A percentile compares a stretch with the other conserved stretches of the same genome.
Conservation (phyloP, 1,140 invertebrate species). For the Drosophila punjabiensis region DNA sequence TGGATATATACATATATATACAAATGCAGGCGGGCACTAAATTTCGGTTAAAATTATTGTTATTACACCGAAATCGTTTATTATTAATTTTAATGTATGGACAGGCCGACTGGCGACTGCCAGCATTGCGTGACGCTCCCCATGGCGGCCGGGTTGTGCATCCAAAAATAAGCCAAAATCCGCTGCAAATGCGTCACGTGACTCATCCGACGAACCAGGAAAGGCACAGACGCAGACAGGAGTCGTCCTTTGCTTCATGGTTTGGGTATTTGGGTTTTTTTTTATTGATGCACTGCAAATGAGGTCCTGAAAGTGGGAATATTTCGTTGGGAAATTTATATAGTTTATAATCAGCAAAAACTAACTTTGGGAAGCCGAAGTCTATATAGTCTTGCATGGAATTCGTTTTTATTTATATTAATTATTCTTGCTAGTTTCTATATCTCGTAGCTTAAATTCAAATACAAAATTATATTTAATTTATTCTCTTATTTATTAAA, state of each 20-base stretch:
- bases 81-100: slow-evolving; percentile 83
- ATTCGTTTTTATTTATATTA: too few relatives aligned
- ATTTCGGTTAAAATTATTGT: slow-evolving; percentile 82
- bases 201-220: slow-evolving; percentile 51
- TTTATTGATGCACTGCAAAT: slow-evolving; percentile 45
- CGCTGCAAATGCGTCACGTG: slow-evolving; percentile 75
- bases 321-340: not conserved
- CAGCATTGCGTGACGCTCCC: slow-evolving; percentile 62
- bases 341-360: too few relatives aligned
- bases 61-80: slow-evolving; percentile 82
- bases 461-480: too few relatives aligned
- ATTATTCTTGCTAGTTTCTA: too few relatives aligned
- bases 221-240: slow-evolving; percentile 17
- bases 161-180: slow-evolving; percentile 62
- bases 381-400: too few relatives aligned
- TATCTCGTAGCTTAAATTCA: too few relatives aligned
- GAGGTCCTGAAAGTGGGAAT: not conserved
- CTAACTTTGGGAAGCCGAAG: too few relatives aligned
- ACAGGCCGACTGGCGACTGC: slow-evolving; percentile 21
- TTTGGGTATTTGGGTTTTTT: slow-evolving; percentile 23
- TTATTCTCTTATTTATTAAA: not conserved
- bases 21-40: slow-evolving; percentile 69
- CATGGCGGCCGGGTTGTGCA: slow-evolving; percentile 64
- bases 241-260: slow-evolving; percentile 63
- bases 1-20: slow-evolving; percentile 14